A percentile compares a stretch with the other conserved stretches of the same genome.
These are phyloP conservation scores for Mionectes olivaceus DNA, from an alignment of 2,797 vertebrate species.

Conservation along the genomic window DNA sequence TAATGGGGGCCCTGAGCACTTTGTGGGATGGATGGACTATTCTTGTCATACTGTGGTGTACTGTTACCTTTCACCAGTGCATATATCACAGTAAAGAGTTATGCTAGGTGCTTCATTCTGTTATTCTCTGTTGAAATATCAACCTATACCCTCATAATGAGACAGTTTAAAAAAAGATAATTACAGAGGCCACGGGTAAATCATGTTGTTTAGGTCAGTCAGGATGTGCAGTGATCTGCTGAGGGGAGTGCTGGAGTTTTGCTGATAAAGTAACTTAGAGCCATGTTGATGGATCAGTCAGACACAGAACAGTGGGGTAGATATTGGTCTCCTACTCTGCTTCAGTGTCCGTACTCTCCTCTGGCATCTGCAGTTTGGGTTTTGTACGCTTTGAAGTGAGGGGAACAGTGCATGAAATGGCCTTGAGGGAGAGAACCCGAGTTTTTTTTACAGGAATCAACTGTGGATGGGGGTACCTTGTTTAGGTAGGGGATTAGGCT, in stretches of 20 bases:
- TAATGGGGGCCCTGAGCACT: conserved; percentile 37
- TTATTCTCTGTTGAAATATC: conserved; percentile 22
- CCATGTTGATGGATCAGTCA: rapidly evolving
- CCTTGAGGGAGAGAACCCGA: background rate
- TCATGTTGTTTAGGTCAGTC: rapidly evolving
- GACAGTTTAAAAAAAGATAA: background rate
- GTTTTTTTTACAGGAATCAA: background rate
- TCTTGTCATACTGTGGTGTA: background rate
- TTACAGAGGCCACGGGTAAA: background rate
- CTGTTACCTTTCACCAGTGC: conserved; percentile 14
- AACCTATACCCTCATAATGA: background rate
- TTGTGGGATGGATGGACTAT: conserved; percentile 24
- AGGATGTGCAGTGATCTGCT: background rate
- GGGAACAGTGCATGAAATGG: rapidly evolving
- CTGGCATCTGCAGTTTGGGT: background rate
- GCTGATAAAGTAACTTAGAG: background rate
- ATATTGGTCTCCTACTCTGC: background rate
- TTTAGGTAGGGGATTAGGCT: background rate
- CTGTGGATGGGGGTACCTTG: too few species aligned
- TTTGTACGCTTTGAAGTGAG: background rate
- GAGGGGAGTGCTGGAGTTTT: background rate
- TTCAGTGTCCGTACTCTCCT: rapidly evolving
- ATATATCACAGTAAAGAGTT: conserved; percentile 24
- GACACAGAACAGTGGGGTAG: rapidly evolving
- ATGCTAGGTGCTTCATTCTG: background rate